These are phyloP conservation scores for Onychostoma macrolepis DNA, from an alignment of 2,113 vertebrate genomes.

Conservation along the genomic window DNA sequence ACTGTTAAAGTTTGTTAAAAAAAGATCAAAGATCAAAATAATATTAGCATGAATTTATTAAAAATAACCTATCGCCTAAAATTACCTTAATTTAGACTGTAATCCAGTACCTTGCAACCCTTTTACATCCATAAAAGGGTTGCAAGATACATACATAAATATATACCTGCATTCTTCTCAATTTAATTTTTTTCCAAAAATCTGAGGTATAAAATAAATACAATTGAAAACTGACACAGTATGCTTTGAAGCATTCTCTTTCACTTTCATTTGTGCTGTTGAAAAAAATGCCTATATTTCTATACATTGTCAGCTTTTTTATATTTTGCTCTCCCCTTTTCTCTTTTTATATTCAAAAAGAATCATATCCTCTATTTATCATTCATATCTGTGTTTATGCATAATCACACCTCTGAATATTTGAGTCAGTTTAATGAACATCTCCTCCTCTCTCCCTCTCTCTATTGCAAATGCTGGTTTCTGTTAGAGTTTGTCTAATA, in stretches of 20 bases:
- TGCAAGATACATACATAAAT: too few species aligned
- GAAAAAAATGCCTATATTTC: background rate
- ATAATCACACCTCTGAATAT: slow-evolving; percentile 65
- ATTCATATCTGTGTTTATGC: slow-evolving; percentile 69
- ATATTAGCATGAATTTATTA: background rate
- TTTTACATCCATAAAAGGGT: too few species aligned
- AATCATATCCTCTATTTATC: slow-evolving; percentile 68
- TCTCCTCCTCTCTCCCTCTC: slow-evolving; percentile 54
- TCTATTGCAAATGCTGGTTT: slow-evolving; percentile 65
- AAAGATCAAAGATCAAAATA: background rate
- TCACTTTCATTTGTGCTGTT: background rate
- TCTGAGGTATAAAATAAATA: background rate
- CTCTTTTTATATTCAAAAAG: slow-evolving; percentile 46
- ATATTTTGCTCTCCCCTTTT: background rate
- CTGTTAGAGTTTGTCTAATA: slow-evolving; percentile 73
- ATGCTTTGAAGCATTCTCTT: background rate
- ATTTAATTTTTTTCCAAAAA: too few species aligned
- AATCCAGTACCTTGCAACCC: too few species aligned
- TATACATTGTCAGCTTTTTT: background rate
- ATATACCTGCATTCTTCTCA: too few species aligned
- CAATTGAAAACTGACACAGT: background rate
- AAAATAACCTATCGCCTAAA: background rate
- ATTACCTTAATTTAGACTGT: background rate
- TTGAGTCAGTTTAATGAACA: slow-evolving; percentile 67
- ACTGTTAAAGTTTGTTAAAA: background rate